These are phyloP conservation scores for Willowsia nigromaculata DNA, from an alignment of 2,888 invertebrate genomes.

Conservation along the genomic window DNA sequence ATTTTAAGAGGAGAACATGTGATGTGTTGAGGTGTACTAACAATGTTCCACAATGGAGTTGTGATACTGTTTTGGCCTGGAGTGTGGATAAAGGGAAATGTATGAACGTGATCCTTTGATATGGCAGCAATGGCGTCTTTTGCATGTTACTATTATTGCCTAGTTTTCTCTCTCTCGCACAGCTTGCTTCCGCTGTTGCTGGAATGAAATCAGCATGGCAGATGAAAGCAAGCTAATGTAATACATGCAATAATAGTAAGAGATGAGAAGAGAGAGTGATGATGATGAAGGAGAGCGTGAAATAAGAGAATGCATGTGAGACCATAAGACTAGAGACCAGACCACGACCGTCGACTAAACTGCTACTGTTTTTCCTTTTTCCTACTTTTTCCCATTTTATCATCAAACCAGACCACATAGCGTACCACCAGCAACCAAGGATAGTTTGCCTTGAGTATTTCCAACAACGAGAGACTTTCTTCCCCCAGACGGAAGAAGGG, in stretches of 20 bases:
- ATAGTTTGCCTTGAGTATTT: too few species aligned
- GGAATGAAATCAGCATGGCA: slow-evolving; percentile 4
- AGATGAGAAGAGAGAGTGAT: background rate
- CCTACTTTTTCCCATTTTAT: background rate
- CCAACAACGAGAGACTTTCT: too few species aligned
- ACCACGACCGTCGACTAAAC: background rate
- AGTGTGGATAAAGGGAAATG: background rate
- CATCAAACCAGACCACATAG: too few species aligned
- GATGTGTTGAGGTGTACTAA: background rate
- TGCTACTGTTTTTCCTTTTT: background rate
- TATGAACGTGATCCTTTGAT: background rate
- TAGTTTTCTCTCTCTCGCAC: too few species aligned
- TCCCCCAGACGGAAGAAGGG: too few species aligned
- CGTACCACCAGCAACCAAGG: too few species aligned
- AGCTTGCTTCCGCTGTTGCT: background rate
- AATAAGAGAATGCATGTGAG: slow-evolving; percentile 15
- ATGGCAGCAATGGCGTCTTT: background rate
- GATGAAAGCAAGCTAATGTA: background rate
- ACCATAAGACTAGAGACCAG: background rate
- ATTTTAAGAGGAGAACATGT: background rate
- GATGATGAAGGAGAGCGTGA: slow-evolving; percentile 22
- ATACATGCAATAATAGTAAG: background rate
- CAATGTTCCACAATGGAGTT: background rate
- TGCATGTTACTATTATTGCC: background rate
- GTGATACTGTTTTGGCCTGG: background rate